A percentile compares a stretch with the other conserved stretches of the same genome.
phyloP scores from a whole-genome alignment of 2,888 invertebrate species.

The Volucella zonaria region DNA sequence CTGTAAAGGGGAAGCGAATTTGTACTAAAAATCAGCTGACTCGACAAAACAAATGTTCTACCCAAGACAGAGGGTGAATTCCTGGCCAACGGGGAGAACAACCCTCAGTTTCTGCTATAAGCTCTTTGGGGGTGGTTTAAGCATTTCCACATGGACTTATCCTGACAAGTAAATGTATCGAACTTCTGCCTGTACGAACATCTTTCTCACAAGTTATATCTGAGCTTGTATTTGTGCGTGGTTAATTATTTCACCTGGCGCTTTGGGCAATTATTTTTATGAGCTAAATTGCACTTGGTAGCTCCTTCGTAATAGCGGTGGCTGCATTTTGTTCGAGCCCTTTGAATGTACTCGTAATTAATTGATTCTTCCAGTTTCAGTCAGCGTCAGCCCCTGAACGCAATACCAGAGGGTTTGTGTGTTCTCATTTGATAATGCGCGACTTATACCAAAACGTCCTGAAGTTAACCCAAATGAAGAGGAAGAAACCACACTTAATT shows the following conservation, averaged over 20 bases:
- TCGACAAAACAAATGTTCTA: background rate
- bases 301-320: no score
- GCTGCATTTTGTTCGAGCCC: no score
- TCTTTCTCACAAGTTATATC: no score
- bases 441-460: background rate
- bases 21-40: slow-evolving; percentile 69
- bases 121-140: slow-evolving; percentile 21
- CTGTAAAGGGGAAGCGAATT: slow-evolving; percentile 27
- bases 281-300: no score
- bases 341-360: no score
- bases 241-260: no score
- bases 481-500: slow-evolving; percentile 55
- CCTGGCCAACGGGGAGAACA: background rate
- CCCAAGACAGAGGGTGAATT: background rate
- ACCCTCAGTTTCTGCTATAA: slow-evolving; percentile 40
- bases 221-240: no score
- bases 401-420: no score
- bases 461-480: slow-evolving; percentile 9
- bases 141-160: background rate
- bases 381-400: no score
- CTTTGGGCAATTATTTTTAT: no score
- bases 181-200: no score
- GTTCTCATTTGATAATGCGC: background rate
- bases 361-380: no score
- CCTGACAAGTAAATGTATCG: background rate